phyloP scores from a whole-genome alignment of 2,888 invertebrate species.

The Epinotia demarniana region DNA sequence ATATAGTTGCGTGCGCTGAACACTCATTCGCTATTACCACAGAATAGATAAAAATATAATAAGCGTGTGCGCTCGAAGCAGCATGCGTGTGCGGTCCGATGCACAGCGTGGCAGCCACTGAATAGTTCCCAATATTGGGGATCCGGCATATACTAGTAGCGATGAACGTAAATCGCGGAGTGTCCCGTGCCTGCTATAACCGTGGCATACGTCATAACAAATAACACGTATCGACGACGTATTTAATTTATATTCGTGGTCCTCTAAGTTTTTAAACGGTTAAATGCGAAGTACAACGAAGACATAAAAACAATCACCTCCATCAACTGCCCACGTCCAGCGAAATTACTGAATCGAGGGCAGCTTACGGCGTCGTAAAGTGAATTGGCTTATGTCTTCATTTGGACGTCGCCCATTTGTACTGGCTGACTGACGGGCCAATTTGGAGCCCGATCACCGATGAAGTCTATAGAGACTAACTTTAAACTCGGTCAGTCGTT shows the following conservation, averaged over 20 bases:
- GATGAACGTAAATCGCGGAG: no score
- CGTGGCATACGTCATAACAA: background rate
- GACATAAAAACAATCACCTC: constrained; percentile 42
- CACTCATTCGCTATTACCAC: background rate
- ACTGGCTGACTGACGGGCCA: background rate
- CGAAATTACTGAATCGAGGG: constrained; percentile 35
- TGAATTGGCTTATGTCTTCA: constrained; percentile 40
- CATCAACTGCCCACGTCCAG: constrained; percentile 29
- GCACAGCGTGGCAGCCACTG: no score
- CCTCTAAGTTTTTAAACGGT: background rate
- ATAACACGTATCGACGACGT: no score
- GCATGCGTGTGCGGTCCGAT: no score
- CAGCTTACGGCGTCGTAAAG: constrained; percentile 36
- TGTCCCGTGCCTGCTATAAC: no score
- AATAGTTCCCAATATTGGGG: no score
- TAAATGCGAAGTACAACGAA: constrained; percentile 32
- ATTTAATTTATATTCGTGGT: background rate
- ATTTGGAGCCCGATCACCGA: background rate
- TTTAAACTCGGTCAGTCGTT: no score
- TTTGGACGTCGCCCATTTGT: constrained; percentile 31
- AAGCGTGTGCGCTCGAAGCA: no score
- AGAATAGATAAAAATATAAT: no score
- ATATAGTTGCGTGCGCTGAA: no score
- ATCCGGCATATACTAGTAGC: no score
- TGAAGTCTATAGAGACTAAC: background rate